A percentile compares a stretch with the other conserved stretches of the same genome.
Conservation (phyloP, 2,888 invertebrate genomes). For the Heliconius aoede region DNA sequence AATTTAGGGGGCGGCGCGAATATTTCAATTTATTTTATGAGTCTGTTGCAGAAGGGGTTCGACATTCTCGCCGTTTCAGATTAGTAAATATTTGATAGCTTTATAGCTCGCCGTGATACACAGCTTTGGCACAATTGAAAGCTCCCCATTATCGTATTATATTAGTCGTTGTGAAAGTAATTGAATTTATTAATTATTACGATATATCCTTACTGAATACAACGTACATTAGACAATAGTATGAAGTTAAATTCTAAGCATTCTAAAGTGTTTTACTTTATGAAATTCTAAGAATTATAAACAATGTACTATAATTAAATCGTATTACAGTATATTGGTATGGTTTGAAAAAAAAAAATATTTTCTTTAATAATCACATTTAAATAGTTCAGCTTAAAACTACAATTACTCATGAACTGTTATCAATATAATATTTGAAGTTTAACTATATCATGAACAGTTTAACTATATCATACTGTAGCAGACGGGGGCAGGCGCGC, state of each 20-base stretch:
- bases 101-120: conserved; percentile 80
- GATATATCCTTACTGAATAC: no score
- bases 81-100: conserved; percentile 84
- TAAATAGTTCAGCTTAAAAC: not conserved
- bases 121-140: conserved; percentile 67
- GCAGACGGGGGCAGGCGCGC: conserved; percentile 27
- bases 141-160: conserved; percentile 44
- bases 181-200: conserved; percentile 1
- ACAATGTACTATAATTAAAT: not conserved
- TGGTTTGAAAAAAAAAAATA: not conserved
- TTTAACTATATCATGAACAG: not conserved
- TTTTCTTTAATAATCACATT: not conserved
- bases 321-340: not conserved
- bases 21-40: conserved; percentile 85
- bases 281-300: not conserved
- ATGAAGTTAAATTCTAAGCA: not conserved
- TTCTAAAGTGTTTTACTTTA: no score
- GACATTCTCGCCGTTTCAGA: conserved; percentile 78
- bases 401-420: no score
- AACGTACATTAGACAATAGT: not conserved
- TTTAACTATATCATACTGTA: not conserved
- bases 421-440: not conserved
- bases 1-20: conserved; percentile 84
- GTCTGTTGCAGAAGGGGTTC: conserved; percentile 80
- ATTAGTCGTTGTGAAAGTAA: not conserved